Base-by-base conservation (phyloP, 1,140 invertebrate species). In the Polypedilum pembai region DNA sequence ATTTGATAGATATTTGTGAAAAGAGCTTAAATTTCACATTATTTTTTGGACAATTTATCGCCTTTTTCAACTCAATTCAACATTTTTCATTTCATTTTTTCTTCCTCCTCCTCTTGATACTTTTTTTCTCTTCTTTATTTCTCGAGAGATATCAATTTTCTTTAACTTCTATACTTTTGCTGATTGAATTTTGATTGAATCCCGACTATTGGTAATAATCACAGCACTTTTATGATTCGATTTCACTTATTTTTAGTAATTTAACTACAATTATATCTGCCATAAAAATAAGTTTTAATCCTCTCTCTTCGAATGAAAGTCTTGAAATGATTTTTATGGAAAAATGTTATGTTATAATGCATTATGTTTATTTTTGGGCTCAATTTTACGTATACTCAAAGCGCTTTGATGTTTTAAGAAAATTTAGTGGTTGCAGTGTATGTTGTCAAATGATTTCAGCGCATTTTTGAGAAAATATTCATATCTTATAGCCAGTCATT, bases 131-230 rank as follows among this genome's bases (percentile, higher is more conserved):
- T n/a, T 56, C n/a, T 56, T 56, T 56, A 15, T 56, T n/a, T 15
- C 45, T n/a, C 45, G 12, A 12, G n/a, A 56, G 15, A 56, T n/a
- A n/a, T 10, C 10, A 56, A 12, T 56, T 56, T 56, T 56, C n/a
- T 4, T n/a, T n/a, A n/a, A 73, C n/a, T 40, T 79, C 79, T 73
- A 80, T 80, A 76, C 79, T 81, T 73, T 79, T 81, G 40, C 80
- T 79, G 15, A 79, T 80, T 40, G 76, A 77, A 8, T 73, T 78
- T 75, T 74, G 76, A 56, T 76, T 76, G 7, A 79, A 80, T 73
- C 80, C 79, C 74, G 80, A 81, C 76, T 56, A 33, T 56, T 12
- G 12, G n/a, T 15, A n/a, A n/a, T 56, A 56, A 56, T 56, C 45
- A 56, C 45, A 56, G 45, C 45, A 56, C 45, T 56, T 56, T 56